These are phyloP conservation scores for Enteromius trimaculatus DNA, from an alignment of 2,797 vertebrate species.

Conservation along the genomic window DNA sequence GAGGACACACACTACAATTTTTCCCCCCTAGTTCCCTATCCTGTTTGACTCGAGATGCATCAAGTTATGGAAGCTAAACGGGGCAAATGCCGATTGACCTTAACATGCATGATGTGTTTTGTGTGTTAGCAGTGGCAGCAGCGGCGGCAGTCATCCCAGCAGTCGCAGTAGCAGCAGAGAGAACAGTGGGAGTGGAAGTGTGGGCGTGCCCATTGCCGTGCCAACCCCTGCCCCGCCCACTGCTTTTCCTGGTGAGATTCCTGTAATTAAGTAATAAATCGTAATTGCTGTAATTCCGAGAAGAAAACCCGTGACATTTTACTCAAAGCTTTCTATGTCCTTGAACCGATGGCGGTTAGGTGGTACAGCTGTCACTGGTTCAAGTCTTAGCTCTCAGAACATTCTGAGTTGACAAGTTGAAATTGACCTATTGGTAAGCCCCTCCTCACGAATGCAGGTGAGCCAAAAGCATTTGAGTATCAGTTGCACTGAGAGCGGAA, in stretches of 20 bases:
- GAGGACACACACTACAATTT: neutral
- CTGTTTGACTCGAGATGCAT: neutral
- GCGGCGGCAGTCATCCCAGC: conserved; percentile 95
- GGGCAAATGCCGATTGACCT: neutral
- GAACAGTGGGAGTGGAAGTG: conserved; percentile 98
- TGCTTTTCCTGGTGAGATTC: conserved; percentile 90
- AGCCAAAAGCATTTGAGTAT: too few species aligned
- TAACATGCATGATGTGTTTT: neutral
- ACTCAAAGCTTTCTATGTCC: too few species aligned
- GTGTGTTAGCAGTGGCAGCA: conserved; percentile 91
- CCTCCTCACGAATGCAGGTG: too few species aligned
- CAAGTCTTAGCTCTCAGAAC: neutral
- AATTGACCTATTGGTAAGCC: too few species aligned
- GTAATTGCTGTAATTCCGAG: too few species aligned
- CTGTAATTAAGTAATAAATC: neutral
- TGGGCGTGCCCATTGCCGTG: conserved; percentile 95
- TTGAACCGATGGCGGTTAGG: too few species aligned
- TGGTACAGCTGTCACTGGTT: too few species aligned
- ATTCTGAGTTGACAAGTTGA: neutral
- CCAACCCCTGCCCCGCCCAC: conserved; percentile 94
- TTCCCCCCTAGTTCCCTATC: neutral
- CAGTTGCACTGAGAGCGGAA: too few species aligned
- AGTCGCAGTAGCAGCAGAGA: conserved; percentile 98
- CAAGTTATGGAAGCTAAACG: neutral
- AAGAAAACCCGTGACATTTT: too few species aligned